These are phyloP conservation scores for Toxostoma redivivum DNA, from an alignment of 2,113 vertebrate genomes.

Conservation along the genomic window DNA sequence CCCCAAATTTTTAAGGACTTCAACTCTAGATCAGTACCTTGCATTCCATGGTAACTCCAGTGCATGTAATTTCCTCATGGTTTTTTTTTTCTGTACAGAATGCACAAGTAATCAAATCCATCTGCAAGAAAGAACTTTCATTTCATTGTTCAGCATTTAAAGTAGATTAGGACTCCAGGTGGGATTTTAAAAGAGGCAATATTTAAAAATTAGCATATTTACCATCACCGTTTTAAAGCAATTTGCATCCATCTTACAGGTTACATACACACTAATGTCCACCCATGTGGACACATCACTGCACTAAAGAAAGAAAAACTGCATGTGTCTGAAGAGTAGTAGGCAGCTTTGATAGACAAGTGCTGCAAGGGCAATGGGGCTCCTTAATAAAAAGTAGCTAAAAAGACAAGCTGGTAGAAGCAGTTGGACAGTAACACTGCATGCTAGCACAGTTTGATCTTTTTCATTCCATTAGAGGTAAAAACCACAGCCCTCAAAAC, in stretches of 20 bases:
- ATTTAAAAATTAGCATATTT: slow-evolving; percentile 53
- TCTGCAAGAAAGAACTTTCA: neutral
- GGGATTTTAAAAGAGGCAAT: slow-evolving; percentile 12
- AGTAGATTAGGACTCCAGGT: slow-evolving; percentile 2
- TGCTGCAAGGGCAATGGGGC: neutral
- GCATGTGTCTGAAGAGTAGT: neutral
- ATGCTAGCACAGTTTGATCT: slow-evolving; percentile 12
- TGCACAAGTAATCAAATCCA: neutral
- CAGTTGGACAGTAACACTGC: neutral
- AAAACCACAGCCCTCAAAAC: neutral
- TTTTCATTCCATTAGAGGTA: slow-evolving; percentile 20
- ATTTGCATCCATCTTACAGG: slow-evolving; percentile 31
- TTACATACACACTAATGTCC: neutral
- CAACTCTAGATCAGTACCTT: neutral
- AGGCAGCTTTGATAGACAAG: slow-evolving; percentile 20
- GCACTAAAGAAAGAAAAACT: slow-evolving; percentile 42
- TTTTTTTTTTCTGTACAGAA: neutral
- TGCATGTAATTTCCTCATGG: neutral
- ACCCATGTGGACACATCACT: slow-evolving; percentile 13
- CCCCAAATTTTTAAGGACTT: neutral
- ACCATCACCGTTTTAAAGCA: slow-evolving; percentile 8
- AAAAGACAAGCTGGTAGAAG: slow-evolving; percentile 6
- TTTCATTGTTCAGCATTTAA: neutral
- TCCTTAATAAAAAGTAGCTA: neutral
- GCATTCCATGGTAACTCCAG: neutral